These are phyloP conservation scores for Stenopsyche tienmushanensis DNA, from an alignment of 1,140 invertebrate species.

Conservation along the genomic window DNA sequence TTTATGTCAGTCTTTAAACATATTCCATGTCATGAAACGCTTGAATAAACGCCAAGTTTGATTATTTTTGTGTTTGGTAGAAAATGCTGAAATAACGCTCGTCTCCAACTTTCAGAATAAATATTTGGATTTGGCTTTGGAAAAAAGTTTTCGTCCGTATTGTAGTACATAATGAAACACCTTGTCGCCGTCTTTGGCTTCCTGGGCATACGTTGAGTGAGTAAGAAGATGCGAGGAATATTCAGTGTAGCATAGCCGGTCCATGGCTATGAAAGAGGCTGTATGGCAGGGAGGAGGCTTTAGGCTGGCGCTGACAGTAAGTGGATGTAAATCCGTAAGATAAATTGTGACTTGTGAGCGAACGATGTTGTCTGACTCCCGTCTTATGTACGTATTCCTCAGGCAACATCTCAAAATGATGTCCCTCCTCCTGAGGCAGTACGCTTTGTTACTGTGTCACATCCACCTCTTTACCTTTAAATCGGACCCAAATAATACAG, in stretches of 20 bases:
- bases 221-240: background rate
- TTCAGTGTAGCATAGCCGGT: background rate
- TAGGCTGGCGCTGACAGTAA: slow-evolving; percentile 38
- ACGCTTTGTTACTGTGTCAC: too few species aligned
- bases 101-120: too few species aligned
- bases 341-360: slow-evolving; percentile 40
- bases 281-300: slow-evolving; percentile 9
- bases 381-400: slow-evolving; percentile 21
- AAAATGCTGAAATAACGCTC: too few species aligned
- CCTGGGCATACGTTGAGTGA: too few species aligned
- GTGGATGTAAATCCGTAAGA: slow-evolving; percentile 41
- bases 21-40: too few species aligned
- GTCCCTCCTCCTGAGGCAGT: slow-evolving; percentile 12
- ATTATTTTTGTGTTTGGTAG: too few species aligned
- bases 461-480: too few species aligned
- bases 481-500: background rate
- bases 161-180: too few species aligned
- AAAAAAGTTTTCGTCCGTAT: too few species aligned
- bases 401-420: slow-evolving; percentile 14
- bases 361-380: slow-evolving; percentile 35
- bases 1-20: too few species aligned
- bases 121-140: too few species aligned
- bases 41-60: too few species aligned
- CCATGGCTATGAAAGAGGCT: slow-evolving; percentile 8
- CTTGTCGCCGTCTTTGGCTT: background rate